Base-by-base conservation (phyloP, 2,888 invertebrate species). In the Ectemnius continuus region DNA sequence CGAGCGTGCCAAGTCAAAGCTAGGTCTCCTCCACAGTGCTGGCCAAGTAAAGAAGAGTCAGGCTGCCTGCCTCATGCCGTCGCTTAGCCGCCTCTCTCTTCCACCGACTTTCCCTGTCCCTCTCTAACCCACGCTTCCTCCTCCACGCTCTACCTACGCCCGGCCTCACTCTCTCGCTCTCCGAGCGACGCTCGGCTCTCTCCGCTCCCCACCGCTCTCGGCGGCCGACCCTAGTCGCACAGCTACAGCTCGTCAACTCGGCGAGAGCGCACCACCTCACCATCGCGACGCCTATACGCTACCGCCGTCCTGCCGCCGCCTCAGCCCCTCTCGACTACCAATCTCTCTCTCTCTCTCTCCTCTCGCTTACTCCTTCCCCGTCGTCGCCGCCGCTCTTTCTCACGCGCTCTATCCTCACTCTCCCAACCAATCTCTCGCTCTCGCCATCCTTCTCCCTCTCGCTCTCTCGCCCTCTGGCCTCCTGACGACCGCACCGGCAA, bases 21-120 rank as follows among this genome's bases (percentile, higher is more conserved):
- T 85, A 80, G 83, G 80, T 85, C 87, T 87, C 85, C 84, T 87
- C 84, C 66, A 80, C 74, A 71, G 65, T 81, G 82, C 84, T 85
- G 85, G 83, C 86, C 86, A 84, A 88, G 85, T 86, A 84, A 86
- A 88, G 86, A 85, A 86, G 85, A 84, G 81, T 75, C 78, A 79
- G 77, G 81, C 77, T 67, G 73, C 14, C 77, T 67, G 73, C 14
- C 52, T 52, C 74, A 73, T 79, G 78, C 70, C 76, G 76, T 72
- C 79, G 68, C 70, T 75, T 73, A 69, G 71, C 65, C 71, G 74
- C 76, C 78, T 73, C 74, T 67, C 61, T 67, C 75, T 68, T 62
- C 46, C 59, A 58, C 71, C 59, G 68, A 65, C 66, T 57, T 45
- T 67, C 67, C 69, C 61, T 60, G 61, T 46, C 48, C 18, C 26